Evolutionary conservation across 1,140 invertebrate genomes (phyloP).

Genomic region (Yoshiicerus persimilis): DNA sequence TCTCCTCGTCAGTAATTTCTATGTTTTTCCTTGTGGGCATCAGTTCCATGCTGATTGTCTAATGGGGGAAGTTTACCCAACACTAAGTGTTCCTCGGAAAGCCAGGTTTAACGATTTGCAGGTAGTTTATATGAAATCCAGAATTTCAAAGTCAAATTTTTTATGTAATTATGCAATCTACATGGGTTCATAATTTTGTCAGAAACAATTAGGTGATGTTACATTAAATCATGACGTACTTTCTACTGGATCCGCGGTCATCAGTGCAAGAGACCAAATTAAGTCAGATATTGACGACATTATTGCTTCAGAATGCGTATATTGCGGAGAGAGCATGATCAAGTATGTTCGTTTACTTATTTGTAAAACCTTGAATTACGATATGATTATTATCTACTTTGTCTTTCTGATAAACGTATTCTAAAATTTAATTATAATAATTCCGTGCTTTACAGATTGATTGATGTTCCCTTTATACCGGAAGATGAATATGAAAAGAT

Average conservation of each 20-base stretch:
- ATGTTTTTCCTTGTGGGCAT: slow-evolving; percentile 92
- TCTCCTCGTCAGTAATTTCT: slow-evolving; percentile 82
- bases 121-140: slow-evolving; percentile 48
- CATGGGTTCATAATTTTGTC: slow-evolving; percentile 41
- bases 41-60: slow-evolving; percentile 93
- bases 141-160: background rate
- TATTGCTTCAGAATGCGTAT: slow-evolving; percentile 86
- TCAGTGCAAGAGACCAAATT: slow-evolving; percentile 68
- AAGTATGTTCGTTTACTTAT: slow-evolving; percentile 56
- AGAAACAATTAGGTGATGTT: slow-evolving; percentile 58
- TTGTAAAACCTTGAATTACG: background rate
- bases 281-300: slow-evolving; percentile 85
- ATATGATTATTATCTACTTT: too few species aligned
- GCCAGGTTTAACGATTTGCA: slow-evolving; percentile 60
- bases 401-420: too few species aligned
- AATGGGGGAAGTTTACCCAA: slow-evolving; percentile 73
- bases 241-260: slow-evolving; percentile 59
- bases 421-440: slow-evolving; percentile 20
- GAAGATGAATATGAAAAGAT: slow-evolving; percentile 78
- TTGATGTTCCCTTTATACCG: slow-evolving; percentile 81
- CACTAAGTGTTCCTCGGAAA: slow-evolving; percentile 59
- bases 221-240: slow-evolving; percentile 60
- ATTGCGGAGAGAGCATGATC: slow-evolving; percentile 91
- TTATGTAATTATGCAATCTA: background rate
- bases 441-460: slow-evolving; percentile 59